phyloP scores from a whole-genome alignment of 2,113 vertebrate genomes.

The Brachyhypopomus gauderio region DNA sequence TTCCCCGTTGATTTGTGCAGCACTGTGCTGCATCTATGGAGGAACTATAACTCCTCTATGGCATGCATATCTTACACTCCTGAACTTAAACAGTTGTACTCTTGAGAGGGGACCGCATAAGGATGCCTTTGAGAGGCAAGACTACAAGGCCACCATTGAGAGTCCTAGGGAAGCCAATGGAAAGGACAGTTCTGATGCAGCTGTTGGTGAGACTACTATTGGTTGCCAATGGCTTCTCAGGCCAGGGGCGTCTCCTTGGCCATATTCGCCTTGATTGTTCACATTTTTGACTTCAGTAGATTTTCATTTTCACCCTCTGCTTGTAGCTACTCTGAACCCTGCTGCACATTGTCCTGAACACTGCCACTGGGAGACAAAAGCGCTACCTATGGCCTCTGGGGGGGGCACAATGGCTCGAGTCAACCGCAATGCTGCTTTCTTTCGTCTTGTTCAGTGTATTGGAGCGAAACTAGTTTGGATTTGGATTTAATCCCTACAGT shows the following conservation, averaged over 20 bases:
- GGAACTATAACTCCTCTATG: constrained; percentile 28
- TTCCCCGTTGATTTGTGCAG: not conserved
- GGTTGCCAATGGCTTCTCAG: constrained; percentile 41
- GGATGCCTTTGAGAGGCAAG: constrained; percentile 51
- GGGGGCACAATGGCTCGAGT: constrained; percentile 41
- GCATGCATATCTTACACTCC: constrained; percentile 33
- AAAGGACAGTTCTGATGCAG: constrained; percentile 65
- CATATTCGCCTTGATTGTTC: constrained; percentile 33
- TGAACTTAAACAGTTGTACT: constrained; percentile 48
- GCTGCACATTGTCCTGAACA: constrained; percentile 37
- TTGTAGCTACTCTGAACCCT: constrained; percentile 17
- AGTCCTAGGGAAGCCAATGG: constrained; percentile 49
- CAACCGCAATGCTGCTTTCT: constrained; percentile 39
- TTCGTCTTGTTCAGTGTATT: constrained; percentile 43
- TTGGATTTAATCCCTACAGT: constrained; percentile 52
- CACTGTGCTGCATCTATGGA: constrained; percentile 9
- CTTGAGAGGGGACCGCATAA: constrained; percentile 54
- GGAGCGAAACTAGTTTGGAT: constrained; percentile 50
- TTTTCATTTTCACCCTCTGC: constrained; percentile 23
- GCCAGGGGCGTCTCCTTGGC: constrained; percentile 38
- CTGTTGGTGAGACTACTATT: constrained; percentile 60
- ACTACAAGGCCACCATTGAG: constrained; percentile 59
- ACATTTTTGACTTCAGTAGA: constrained; percentile 29
- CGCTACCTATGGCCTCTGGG: constrained; percentile 36
- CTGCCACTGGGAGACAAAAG: constrained; percentile 40